Base-by-base conservation (phyloP, 2,113 vertebrate species). In the Tyto alba region DNA sequence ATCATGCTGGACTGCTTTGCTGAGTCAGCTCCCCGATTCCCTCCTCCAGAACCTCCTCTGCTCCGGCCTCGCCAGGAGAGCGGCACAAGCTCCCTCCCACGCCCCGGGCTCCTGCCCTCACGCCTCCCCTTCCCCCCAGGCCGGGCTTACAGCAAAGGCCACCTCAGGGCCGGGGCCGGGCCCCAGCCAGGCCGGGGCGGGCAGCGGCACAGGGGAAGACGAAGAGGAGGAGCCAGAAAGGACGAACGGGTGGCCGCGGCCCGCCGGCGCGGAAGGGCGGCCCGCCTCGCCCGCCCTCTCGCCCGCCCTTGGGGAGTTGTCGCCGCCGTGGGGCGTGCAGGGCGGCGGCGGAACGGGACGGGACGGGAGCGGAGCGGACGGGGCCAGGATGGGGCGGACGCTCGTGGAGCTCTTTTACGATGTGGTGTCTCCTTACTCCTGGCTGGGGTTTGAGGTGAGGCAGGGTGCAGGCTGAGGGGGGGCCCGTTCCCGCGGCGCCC, bases 1-100 rank as follows among this genome's bases (percentile, higher is more conserved):
- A 98, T 98, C 96, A 98, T 98, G 82, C 91, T 88, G 91, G 96
- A 74, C 79, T 92, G 97, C 88, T 96, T 94, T 86, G 88, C 79
- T 48, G 64, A 85, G 57, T 69, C 86, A 76, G 85, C 84, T 89
- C 41, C 98, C 95, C 83, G 85, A 71, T 96, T 87, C 98, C 96
- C 98, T 84, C 85, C 91, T 85, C 72, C 43, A 89, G 83, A 43
- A 48, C 59, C 74, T 80, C n/a, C 48, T 57, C 48, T 38, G 55
- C 88, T 94, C 94, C 95, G 40, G 92, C 91, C 95, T 79, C 73
- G 60, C 86, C 97, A 93, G 55, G 56, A 60, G 72, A 94, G 95
- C 82, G 82, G 95, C 95, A 85, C 91, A 64, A 68, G 25, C 62
- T 66, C 18, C 43, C 36, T 20, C 66, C 57, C 32, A 78, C 81